phyloP scores from a whole-genome alignment of 2,888 invertebrate genomes.

The Creontiades dilutus region DNA sequence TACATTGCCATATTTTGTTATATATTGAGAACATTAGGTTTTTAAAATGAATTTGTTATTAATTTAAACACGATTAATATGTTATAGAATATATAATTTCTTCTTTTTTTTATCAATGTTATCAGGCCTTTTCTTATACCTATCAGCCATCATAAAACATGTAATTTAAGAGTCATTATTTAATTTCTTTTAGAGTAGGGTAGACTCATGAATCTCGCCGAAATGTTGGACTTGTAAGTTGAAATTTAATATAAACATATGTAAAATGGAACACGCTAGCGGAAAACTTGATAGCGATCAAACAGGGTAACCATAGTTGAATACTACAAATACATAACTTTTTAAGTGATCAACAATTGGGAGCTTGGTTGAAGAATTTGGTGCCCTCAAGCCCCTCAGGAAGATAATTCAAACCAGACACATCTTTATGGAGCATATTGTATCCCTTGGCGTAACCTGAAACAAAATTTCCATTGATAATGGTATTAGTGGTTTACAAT shows the following conservation, averaged over 20 bases:
- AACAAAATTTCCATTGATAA: slow-evolving; percentile 73
- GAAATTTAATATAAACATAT: too few relatives aligned
- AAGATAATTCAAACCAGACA: slow-evolving; percentile 83
- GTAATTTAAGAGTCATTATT: too few relatives aligned
- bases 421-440: slow-evolving; percentile 81
- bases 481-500: too few relatives aligned
- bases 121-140: too few relatives aligned
- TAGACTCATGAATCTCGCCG: too few relatives aligned
- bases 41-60: slow-evolving; percentile 3
- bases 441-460: slow-evolving; percentile 84
- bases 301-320: too few relatives aligned
- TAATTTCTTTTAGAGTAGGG: too few relatives aligned
- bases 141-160: too few relatives aligned
- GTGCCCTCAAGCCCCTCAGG: slow-evolving; percentile 84
- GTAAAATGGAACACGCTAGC: too few relatives aligned
- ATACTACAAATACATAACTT: too few relatives aligned
- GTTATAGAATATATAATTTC: slow-evolving; percentile 13
- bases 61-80: background rate
- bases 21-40: background rate
- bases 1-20: slow-evolving; percentile 24
- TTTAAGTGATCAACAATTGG: background rate
- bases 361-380: slow-evolving; percentile 80
- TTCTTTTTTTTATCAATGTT: background rate
- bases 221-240: too few relatives aligned
- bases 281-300: too few relatives aligned